Percentiles rank a stretch among this genome's conserved stretches.
Conservation (phyloP, 2,113 vertebrate genomes). For the Phocoena sinus region DNA sequence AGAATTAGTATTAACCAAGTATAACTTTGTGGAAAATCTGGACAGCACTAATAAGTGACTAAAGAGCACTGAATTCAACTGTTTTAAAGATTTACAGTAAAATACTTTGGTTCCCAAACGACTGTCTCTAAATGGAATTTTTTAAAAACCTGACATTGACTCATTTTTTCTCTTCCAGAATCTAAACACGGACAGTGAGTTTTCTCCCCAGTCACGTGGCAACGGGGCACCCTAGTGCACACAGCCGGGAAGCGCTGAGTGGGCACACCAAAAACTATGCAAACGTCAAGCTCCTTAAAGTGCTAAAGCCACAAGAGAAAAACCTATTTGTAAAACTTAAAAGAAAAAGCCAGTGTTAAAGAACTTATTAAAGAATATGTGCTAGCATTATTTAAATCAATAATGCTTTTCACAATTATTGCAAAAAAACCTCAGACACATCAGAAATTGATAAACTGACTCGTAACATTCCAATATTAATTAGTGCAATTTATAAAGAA, state of each 20-base stretch:
- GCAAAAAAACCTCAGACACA: slow-evolving; percentile 49
- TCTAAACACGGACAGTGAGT: neutral
- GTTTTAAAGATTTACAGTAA: neutral
- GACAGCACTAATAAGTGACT: neutral
- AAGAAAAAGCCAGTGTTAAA: slow-evolving; percentile 47
- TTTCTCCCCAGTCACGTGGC: neutral
- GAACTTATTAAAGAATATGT: slow-evolving; percentile 34
- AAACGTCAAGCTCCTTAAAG: slow-evolving; percentile 18
- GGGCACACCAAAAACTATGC: neutral
- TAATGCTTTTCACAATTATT: slow-evolving; percentile 67
- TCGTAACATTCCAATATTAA: slow-evolving; percentile 69
- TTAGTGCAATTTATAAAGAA: slow-evolving; percentile 58
- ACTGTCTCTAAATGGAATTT: neutral
- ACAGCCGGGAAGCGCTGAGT: neutral
- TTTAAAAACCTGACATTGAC: neutral
- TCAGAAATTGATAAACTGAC: slow-evolving; percentile 59
- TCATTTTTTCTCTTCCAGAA: neutral
- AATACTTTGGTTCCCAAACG: slow-evolving; percentile 35
- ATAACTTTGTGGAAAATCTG: neutral
- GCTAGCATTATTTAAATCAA: slow-evolving; percentile 63
- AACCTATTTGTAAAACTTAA: slow-evolving; percentile 46
- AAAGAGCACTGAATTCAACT: neutral
- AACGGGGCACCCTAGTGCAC: neutral
- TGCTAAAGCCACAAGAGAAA: slow-evolving; percentile 42
- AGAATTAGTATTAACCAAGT: slow-evolving; percentile 26